Base-by-base conservation (phyloP, 2,113 vertebrate species). In the Procavia capensis region DNA sequence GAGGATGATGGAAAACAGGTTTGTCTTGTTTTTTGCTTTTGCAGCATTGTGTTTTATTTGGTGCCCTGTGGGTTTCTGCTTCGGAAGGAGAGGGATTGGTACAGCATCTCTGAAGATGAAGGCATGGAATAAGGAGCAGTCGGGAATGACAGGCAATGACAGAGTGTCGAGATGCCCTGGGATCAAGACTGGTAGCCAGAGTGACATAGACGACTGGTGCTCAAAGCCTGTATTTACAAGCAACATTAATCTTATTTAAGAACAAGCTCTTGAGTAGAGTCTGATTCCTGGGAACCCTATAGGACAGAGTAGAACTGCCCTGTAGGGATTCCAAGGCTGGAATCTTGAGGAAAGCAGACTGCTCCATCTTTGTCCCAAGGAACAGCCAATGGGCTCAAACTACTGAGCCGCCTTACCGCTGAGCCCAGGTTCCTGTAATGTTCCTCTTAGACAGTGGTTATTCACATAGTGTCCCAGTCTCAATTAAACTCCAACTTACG, bases 1-100 rank as follows among this genome's bases (percentile, higher is more conserved):
- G 20, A 61, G 41, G 27, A 78, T 80, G 27, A 39, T 43, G 36
- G n/a, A 84, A 45, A 10, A 14, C 7, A 13, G 50, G 24, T 63
- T 85, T 66, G 16, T 87, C 76, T 70, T 2, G 64, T n/a, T 84
- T 96, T 96, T 81, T 84, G 27, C 43, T 45, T 88, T 79, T 27
- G 64, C 13, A 31, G 41, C 76, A 34, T 1, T 61, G 41, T 79
- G 41, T 61, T 72, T 89, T 50, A 57, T 27, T 84, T 54, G 14
- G 20, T 72, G 5, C 50, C 43, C n/a, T 82, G 5, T 50, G 84
- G 74, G 54, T 94, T 94, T 87, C 45, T 20, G n/a, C 82, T 70
- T 88, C 64, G 47, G 25, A n/a, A 59, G 47, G 25, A n/a, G 64
- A 22, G 76, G 76, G 66, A 83, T 72, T 47, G 72, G 39, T 13